Conservation (phyloP, 2,888 invertebrate species). For the Cyclophora punctaria region DNA sequence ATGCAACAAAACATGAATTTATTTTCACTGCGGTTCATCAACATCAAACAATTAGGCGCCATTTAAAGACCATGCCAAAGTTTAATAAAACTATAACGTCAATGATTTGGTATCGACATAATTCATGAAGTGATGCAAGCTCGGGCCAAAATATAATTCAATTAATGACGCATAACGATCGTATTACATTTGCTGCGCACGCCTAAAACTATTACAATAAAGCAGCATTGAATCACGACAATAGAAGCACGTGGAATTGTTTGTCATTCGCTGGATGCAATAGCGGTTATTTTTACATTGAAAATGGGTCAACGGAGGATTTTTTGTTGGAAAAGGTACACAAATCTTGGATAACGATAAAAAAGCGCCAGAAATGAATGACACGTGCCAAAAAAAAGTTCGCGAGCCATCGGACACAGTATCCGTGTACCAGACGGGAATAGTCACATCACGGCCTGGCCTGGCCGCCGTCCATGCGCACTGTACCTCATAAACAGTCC, state of each 20-base stretch:
- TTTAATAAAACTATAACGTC: constrained; percentile 28
- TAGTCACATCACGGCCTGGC: constrained; percentile 69
- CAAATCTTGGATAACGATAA: constrained; percentile 24
- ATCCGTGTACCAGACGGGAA: constrained; percentile 68
- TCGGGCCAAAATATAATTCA: constrained; percentile 32
- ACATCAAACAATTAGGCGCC: constrained; percentile 16
- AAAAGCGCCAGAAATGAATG: constrained; percentile 53
- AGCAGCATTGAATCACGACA: constrained; percentile 26
- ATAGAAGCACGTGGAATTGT: constrained; percentile 23
- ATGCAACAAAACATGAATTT: no score
- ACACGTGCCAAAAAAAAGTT: constrained; percentile 52
- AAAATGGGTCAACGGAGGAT: constrained; percentile 6
- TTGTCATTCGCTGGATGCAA: constrained; percentile 12
- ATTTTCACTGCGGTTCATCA: not conserved
- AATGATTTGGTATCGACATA: constrained; percentile 24
- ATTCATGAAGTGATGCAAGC: constrained; percentile 19
- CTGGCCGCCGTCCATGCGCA: constrained; percentile 65
- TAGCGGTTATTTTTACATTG: constrained; percentile 7
- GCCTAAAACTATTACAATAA: constrained; percentile 27
- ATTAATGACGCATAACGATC: constrained; percentile 39
- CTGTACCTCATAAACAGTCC: constrained; percentile 36
- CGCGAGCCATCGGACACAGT: constrained; percentile 51
- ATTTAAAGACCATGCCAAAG: constrained; percentile 32
- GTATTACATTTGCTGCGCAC: constrained; percentile 33
- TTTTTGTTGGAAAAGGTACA: constrained; percentile 11